Percentiles rank a stretch among this genome's conserved stretches.
These are phyloP conservation scores for Linnaemya tessellans DNA, from an alignment of 2,888 invertebrate genomes.

Conservation along the genomic window DNA sequence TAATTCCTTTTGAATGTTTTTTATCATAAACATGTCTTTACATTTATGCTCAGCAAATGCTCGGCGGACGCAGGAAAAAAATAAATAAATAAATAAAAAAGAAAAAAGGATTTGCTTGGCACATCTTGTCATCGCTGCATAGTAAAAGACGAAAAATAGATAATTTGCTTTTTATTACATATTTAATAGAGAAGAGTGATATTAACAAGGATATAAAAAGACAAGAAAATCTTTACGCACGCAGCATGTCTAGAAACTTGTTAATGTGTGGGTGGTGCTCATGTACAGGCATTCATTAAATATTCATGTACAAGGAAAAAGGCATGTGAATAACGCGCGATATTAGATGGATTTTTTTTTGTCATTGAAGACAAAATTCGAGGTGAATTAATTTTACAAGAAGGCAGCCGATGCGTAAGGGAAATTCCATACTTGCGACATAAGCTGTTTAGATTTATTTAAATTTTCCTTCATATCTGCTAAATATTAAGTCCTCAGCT, in stretches of 20 bases:
- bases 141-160: not conserved
- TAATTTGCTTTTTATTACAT: constrained; percentile 7
- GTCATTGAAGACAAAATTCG: too few species aligned
- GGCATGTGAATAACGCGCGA: not conserved
- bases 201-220: not conserved
- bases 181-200: not conserved
- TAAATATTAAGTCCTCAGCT: too few species aligned
- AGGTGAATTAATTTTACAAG: too few species aligned
- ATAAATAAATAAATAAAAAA: not conserved
- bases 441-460: too few species aligned
- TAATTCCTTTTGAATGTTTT: not conserved
- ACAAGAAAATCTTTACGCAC: not conserved
- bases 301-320: not conserved
- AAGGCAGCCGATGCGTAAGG: too few species aligned
- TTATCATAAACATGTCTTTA: constrained; percentile 3
- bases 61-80: not conserved
- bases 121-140: not conserved
- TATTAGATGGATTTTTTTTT: too few species aligned
- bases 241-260: not conserved
- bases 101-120: not conserved
- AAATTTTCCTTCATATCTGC: too few species aligned
- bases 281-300: not conserved
- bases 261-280: not conserved
- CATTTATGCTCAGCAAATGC: not conserved
- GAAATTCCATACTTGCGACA: too few species aligned